phyloP scores from a whole-genome alignment of 2,797 vertebrate genomes.

The Crenichthys baileyi region DNA sequence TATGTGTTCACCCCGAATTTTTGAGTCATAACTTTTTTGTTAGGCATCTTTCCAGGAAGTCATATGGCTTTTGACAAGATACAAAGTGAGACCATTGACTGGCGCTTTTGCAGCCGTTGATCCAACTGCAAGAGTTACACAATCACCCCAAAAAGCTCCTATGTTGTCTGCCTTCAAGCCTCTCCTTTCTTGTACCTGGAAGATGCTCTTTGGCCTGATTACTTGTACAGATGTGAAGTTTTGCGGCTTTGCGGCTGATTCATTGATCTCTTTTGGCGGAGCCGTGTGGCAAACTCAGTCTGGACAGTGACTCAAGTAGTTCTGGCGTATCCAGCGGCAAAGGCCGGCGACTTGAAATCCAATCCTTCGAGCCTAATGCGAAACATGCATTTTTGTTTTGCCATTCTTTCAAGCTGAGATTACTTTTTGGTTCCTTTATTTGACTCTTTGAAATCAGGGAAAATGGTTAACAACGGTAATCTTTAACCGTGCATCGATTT shows the following conservation, averaged over 20 bases:
- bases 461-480: background rate
- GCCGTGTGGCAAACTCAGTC: slow-evolving; percentile 56
- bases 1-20: slow-evolving; percentile 7
- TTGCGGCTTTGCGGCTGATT: slow-evolving; percentile 57
- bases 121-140: background rate
- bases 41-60: slow-evolving; percentile 29
- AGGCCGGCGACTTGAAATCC: slow-evolving; percentile 31
- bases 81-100: background rate
- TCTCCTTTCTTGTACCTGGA: slow-evolving; percentile 17
- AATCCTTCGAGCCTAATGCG: slow-evolving; percentile 51
- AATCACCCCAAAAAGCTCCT: slow-evolving; percentile 26
- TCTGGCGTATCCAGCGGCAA: slow-evolving; percentile 49
- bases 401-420: slow-evolving; percentile 17
- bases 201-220: slow-evolving; percentile 49
- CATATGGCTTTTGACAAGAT: slow-evolving; percentile 21
- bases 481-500: background rate
- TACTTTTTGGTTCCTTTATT: slow-evolving; percentile 2
- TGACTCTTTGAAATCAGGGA: slow-evolving; percentile 12
- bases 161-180: slow-evolving; percentile 12
- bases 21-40: slow-evolving; percentile 6
- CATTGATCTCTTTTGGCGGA: slow-evolving; percentile 44
- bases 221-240: slow-evolving; percentile 63
- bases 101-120: slow-evolving; percentile 35
- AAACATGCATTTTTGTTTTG: slow-evolving; percentile 60
- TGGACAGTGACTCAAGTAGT: slow-evolving; percentile 57